These are phyloP conservation scores for Propithecus deckenii DNA, from an alignment of 2,797 vertebrate genomes.

Conservation along the genomic window DNA sequence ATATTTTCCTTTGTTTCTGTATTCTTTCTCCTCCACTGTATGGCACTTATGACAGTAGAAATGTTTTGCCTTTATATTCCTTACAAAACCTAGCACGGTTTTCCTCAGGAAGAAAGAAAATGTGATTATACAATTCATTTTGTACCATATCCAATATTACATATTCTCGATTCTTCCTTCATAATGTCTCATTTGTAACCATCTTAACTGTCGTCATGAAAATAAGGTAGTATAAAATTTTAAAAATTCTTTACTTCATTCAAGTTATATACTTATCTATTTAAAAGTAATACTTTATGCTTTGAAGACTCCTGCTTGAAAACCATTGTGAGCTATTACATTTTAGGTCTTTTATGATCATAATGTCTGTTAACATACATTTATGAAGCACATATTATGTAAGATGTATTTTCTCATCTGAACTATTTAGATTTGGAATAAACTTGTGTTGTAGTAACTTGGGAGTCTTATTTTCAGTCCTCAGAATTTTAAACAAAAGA, in stretches of 20 bases:
- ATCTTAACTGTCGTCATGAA: not conserved
- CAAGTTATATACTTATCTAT: not conserved
- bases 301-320: not conserved
- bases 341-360: not conserved
- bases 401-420: not conserved
- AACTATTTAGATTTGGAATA: slow-evolving; percentile 34
- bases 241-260: not conserved
- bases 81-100: not conserved
- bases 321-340: not conserved
- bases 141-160: not conserved
- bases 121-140: not conserved
- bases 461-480: not conserved
- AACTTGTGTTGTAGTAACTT: not conserved
- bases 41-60: not conserved
- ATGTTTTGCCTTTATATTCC: not conserved
- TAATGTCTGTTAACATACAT: not conserved
- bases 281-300: not conserved
- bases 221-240: not conserved
- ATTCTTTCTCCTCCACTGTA: not conserved
- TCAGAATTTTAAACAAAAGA: slow-evolving; percentile 7
- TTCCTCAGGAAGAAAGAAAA: slow-evolving; percentile 9
- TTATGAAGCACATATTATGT: not conserved
- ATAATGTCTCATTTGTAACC: not conserved
- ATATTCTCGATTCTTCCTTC: not conserved
- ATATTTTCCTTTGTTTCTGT: not conserved